These are phyloP conservation scores for Terebella lapidaria DNA, from an alignment of 2,888 invertebrate genomes.

Conservation along the genomic window DNA sequence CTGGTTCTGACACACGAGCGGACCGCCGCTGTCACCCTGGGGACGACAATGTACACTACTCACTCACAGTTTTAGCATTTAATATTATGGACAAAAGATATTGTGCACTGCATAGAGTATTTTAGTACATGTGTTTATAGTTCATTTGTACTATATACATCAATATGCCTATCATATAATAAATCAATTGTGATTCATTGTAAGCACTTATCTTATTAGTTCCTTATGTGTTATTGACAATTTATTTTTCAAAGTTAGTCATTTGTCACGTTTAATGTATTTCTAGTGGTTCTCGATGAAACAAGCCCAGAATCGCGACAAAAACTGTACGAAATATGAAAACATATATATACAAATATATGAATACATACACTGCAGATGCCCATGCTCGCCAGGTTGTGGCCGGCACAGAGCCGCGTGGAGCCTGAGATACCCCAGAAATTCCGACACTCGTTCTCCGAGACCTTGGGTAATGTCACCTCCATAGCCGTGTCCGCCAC, in stretches of 20 bases:
- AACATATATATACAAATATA: too few species aligned
- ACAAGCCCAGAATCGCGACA: too few species aligned
- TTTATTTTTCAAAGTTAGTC: too few species aligned
- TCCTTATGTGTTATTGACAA: too few species aligned
- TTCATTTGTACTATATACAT: background rate
- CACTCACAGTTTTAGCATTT: background rate
- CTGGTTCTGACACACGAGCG: conserved; percentile 73
- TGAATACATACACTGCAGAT: background rate
- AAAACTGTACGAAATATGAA: too few species aligned
- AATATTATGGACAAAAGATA: background rate
- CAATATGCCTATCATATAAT: background rate
- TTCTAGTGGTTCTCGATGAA: too few species aligned
- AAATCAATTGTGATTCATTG: too few species aligned
- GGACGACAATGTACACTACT: background rate
- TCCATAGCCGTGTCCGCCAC: conserved; percentile 22
- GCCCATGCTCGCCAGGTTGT: conserved; percentile 16
- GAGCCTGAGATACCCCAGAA: conserved; percentile 20
- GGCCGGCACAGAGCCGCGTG: conserved; percentile 34
- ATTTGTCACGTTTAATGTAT: too few species aligned
- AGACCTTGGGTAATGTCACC: conserved; percentile 25
- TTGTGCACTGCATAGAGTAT: background rate
- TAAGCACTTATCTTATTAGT: too few species aligned
- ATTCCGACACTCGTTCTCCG: conserved; percentile 13
- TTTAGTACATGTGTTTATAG: background rate
- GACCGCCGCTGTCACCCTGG: conserved; percentile 87